Evolutionary conservation across 2,797 vertebrate genomes (phyloP).

Genomic region (Cyclopterus lumpus): DNA sequence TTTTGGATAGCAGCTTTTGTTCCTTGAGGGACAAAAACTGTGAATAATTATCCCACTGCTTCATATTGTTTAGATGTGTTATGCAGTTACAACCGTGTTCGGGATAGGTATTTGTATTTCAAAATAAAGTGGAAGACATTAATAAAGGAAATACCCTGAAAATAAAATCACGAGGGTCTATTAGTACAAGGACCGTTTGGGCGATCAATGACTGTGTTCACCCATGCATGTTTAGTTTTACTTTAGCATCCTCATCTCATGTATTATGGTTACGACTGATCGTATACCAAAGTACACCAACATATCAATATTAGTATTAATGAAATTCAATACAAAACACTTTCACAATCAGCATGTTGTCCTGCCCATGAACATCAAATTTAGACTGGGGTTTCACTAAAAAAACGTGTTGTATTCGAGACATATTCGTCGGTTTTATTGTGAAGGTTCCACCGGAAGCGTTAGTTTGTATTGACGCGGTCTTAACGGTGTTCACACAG

Average conservation of each 20-base stretch:
- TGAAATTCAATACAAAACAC: not conserved
- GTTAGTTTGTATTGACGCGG: not conserved
- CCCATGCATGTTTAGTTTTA: not conserved
- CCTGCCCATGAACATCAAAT: too few species aligned
- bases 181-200: not conserved
- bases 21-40: not conserved
- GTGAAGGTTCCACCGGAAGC: slow-evolving; percentile 61
- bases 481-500: slow-evolving; percentile 55
- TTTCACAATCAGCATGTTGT: not conserved
- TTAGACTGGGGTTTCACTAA: not conserved
- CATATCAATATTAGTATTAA: not conserved
- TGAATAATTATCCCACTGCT: not conserved
- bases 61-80: not conserved
- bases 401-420: not conserved
- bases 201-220: not conserved
- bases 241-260: not conserved
- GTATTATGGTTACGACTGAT: not conserved
- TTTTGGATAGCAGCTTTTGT: not conserved
- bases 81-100: not conserved
- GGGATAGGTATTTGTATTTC: not conserved
- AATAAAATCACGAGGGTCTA: too few species aligned
- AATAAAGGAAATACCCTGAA: not conserved
- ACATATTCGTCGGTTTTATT: slow-evolving; percentile 48
- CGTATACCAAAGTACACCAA: not conserved
- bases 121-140: not conserved